Base-by-base conservation (phyloP, 2,888 invertebrate genomes). In the Microctonus brassicae region DNA sequence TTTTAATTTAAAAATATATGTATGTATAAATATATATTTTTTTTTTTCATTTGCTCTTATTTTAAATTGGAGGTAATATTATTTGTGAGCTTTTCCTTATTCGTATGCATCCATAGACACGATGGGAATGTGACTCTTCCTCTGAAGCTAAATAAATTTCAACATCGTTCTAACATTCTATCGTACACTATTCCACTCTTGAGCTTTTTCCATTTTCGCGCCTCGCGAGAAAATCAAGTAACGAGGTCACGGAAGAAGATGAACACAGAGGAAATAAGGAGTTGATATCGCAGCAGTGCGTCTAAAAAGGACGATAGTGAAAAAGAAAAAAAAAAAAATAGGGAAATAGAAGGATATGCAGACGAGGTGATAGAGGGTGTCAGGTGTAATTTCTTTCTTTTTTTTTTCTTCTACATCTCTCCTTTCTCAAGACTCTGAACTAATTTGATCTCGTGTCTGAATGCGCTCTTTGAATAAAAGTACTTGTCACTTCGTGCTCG, bases 391-490 rank as follows among this genome's bases (percentile, higher is more conserved):
- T 29, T 33, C 26, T 26, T 42, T 33, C 20, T 61, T 61, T 33
- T 39, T 26, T 42, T 33, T 33, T 61, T 61, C 36, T 42, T 68
- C 52, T 24, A 29, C 55, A n/a, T 33, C 47, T 10, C 22, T 42
- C 17, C 34, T 53, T 39, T 52, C 34, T 36, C 42, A 57, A 55
- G 62, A 39, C 71, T 73, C 68, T 62, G 70, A 78, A 76, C 80
- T 81, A 81, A 81, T 81, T 81, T 75, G 75, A 81, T 81, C 75
- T 72, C 76, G 70, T 75, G 73, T 76, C 78, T 74, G 70, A 67
- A 68, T 75, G 74, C 75, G 67, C 73, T 75, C 78, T 74, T 78
- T 77, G 80, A 79, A 81, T 81, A 80, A 79, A 77, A 76, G 76
- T 74, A 58, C 70, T 74, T 72, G 74, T 72, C 72, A 61, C 72